phyloP scores from a whole-genome alignment of 2,888 invertebrate genomes.

The Terebella lapidaria region DNA sequence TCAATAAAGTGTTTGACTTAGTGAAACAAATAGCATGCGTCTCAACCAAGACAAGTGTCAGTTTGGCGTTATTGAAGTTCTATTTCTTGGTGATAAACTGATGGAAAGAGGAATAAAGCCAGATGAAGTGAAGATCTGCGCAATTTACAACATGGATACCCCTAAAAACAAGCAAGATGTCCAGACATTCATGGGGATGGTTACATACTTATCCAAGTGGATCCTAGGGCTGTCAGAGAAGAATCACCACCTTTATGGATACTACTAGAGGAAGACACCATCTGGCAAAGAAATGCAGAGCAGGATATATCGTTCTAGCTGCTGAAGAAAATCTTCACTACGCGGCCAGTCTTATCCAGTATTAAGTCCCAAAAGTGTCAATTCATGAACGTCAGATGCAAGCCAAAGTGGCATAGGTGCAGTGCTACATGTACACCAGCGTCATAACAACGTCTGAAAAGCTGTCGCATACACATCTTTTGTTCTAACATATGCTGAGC shows the following conservation, averaged over 20 bases:
- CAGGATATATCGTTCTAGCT: too few relatives aligned
- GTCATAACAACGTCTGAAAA: too few relatives aligned
- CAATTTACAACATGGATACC: not conserved
- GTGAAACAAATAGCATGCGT: too few relatives aligned
- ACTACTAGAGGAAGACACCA: not conserved
- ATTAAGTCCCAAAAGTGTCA: not conserved
- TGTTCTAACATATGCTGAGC: not conserved
- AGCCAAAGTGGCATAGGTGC: not conserved
- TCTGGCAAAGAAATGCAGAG: too few relatives aligned
- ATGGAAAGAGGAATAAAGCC: not conserved
- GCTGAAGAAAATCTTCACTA: too few relatives aligned
- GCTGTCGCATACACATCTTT: not conserved
- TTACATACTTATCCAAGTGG: not conserved
- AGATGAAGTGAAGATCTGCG: not conserved
- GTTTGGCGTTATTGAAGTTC: not conserved
- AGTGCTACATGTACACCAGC: not conserved
- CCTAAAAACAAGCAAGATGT: not conserved
- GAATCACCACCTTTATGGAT: not conserved
- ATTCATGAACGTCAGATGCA: not conserved
- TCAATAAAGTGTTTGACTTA: too few relatives aligned
- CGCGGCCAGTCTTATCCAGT: not conserved
- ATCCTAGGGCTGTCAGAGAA: not conserved
- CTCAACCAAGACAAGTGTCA: not conserved
- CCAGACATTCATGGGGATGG: not conserved
- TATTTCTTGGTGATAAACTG: not conserved